These are phyloP conservation scores for Chaunax sp. DNA, from an alignment of 2,797 vertebrate genomes.

Conservation along the genomic window DNA sequence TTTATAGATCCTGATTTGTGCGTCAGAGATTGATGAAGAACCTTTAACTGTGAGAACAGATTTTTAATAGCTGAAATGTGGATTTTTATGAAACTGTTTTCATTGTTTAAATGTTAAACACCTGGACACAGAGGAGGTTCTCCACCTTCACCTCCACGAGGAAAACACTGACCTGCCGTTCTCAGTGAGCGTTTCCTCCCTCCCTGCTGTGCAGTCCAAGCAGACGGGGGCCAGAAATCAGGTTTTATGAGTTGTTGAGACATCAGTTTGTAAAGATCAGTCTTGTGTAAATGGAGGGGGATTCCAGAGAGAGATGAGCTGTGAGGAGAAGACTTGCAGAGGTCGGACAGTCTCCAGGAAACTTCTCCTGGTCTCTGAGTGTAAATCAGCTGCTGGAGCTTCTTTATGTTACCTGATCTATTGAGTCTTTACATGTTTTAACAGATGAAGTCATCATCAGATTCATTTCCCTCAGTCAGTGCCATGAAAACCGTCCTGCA, in stretches of 20 bases:
- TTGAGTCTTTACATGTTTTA: too few species aligned
- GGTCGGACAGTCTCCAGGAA: constrained; percentile 54
- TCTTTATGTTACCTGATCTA: background rate
- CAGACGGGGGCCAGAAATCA: constrained; percentile 44
- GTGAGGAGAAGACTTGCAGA: constrained; percentile 66
- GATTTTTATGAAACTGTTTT: too few species aligned
- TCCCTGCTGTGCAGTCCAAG: constrained; percentile 10
- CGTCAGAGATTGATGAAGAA: background rate
- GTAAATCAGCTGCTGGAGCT: constrained; percentile 24
- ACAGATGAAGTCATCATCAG: too few species aligned
- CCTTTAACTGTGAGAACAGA: too few species aligned
- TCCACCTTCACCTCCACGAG: too few species aligned
- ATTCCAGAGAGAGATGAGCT: constrained; percentile 64
- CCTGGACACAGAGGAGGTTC: too few species aligned
- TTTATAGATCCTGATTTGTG: constrained; percentile 10
- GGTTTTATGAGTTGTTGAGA: constrained; percentile 58
- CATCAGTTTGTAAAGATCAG: constrained; percentile 50
- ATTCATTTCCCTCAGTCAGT: too few species aligned
- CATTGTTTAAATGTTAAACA: too few species aligned
- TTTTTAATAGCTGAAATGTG: too few species aligned
- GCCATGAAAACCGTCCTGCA: too few species aligned
- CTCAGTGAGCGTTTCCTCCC: background rate
- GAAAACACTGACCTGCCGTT: background rate
- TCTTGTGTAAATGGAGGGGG: constrained; percentile 60
- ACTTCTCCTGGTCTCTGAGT: constrained; percentile 1